Evolutionary conservation across 2,888 invertebrate genomes (phyloP).

Genomic region (Campoplex capitator): DNA sequence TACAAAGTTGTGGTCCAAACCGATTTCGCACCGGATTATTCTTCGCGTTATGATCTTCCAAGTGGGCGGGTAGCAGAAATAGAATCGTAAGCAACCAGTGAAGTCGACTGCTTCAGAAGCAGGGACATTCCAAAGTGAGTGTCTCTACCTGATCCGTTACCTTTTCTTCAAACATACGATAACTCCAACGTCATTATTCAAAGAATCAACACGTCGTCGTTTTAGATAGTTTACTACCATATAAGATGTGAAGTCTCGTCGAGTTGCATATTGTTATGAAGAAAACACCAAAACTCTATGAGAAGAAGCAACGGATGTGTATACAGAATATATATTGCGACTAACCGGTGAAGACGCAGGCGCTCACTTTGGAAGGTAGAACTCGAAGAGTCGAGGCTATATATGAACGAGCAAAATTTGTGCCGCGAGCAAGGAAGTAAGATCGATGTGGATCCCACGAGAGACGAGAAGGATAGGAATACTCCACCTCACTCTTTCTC

Average conservation of each 20-base stretch:
- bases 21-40: background rate
- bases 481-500: constrained; percentile 46
- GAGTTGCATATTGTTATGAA: constrained; percentile 1
- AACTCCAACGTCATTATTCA: background rate
- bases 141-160: background rate
- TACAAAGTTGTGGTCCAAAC: background rate
- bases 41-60: background rate
- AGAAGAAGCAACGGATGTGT: constrained; percentile 51
- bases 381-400: constrained; percentile 50
- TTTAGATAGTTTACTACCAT: background rate
- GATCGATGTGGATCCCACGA: constrained; percentile 66
- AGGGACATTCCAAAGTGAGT: background rate
- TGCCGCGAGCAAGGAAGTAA: constrained; percentile 61
- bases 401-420: constrained; percentile 54
- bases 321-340: constrained; percentile 48
- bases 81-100: background rate
- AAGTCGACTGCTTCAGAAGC: background rate
- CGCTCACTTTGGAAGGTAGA: constrained; percentile 36
- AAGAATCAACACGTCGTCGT: constrained; percentile 27
- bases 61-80: background rate
- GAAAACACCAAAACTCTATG: constrained; percentile 28
- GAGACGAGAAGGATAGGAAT: constrained; percentile 40
- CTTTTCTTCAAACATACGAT: background rate
- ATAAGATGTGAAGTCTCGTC: background rate
- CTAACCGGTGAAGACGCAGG: constrained; percentile 49